Percentiles rank a stretch among this genome's conserved stretches.
These are phyloP conservation scores for Folsomia manolachei DNA, from an alignment of 2,888 invertebrate genomes.

Conservation along the genomic window DNA sequence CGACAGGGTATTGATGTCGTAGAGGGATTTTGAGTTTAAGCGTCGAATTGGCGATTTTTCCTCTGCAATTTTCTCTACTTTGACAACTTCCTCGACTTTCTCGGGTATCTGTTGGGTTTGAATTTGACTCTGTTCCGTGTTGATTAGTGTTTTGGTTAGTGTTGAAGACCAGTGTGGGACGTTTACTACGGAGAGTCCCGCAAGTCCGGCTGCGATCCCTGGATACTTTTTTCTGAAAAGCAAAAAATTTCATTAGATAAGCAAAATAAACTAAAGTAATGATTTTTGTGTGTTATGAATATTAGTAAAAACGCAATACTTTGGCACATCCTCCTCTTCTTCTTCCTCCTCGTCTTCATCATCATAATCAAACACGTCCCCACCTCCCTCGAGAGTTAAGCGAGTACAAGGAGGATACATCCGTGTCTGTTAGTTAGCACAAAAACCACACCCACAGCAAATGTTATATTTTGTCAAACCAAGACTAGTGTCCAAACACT, in stretches of 20 bases:
- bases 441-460: slow-evolving; percentile 7
- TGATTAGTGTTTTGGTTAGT: slow-evolving; percentile 25
- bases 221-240: slow-evolving; percentile 34
- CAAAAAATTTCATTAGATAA: neutral
- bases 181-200: slow-evolving; percentile 20
- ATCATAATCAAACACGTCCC: slow-evolving; percentile 53
- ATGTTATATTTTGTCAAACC: neutral
- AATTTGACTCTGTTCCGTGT: slow-evolving; percentile 38
- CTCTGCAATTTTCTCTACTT: slow-evolving; percentile 18
- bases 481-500: neutral
- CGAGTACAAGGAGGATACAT: slow-evolving; percentile 59
- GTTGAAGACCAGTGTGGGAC: slow-evolving; percentile 25
- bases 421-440: slow-evolving; percentile 52
- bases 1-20: slow-evolving; percentile 13
- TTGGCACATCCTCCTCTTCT: slow-evolving; percentile 27
- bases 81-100: neutral
- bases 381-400: slow-evolving; percentile 56
- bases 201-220: slow-evolving; percentile 26
- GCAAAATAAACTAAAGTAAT: neutral
- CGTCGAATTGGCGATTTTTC: slow-evolving; percentile 13
- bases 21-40: slow-evolving; percentile 33
- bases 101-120: neutral
- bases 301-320: slow-evolving; percentile 15
- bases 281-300: slow-evolving; percentile 4
- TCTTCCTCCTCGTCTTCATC: slow-evolving; percentile 32